Evolutionary conservation across 2,113 vertebrate genomes (phyloP).

Genomic region (Geococcyx californianus): DNA sequence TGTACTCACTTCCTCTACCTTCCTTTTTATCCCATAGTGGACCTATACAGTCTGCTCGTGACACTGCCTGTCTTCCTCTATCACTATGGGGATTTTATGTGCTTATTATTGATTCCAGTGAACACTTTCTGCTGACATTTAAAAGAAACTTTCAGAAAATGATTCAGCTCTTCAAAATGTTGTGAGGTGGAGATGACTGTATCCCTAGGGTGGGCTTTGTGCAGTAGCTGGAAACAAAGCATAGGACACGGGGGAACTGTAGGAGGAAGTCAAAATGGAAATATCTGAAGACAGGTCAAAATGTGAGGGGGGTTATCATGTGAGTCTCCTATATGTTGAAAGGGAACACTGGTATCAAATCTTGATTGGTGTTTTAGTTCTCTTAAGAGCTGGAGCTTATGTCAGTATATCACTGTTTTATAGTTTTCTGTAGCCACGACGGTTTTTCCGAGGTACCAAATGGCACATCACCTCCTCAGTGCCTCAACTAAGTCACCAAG

Average conservation of each 20-base stretch:
- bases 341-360: neutral
- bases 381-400: neutral
- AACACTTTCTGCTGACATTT: neutral
- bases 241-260: neutral
- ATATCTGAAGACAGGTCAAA: neutral
- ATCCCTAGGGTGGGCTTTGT: fast-evolving
- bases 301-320: neutral
- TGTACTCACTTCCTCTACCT: fast-evolving
- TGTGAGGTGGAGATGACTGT: neutral
- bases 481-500: neutral
- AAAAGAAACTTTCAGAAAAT: neutral
- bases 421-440: neutral
- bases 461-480: neutral
- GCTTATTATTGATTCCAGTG: neutral
- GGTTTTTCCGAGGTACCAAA: neutral
- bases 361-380: neutral
- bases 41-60: neutral
- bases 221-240: neutral
- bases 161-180: neutral
- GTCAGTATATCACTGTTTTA: neutral
- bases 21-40: neutral
- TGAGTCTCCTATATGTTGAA: neutral
- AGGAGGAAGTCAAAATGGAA: neutral
- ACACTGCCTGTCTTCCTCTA: neutral
- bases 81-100: neutral